phyloP scores from a whole-genome alignment of 2,113 vertebrate genomes.

The Lasiurus cinereus region DNA sequence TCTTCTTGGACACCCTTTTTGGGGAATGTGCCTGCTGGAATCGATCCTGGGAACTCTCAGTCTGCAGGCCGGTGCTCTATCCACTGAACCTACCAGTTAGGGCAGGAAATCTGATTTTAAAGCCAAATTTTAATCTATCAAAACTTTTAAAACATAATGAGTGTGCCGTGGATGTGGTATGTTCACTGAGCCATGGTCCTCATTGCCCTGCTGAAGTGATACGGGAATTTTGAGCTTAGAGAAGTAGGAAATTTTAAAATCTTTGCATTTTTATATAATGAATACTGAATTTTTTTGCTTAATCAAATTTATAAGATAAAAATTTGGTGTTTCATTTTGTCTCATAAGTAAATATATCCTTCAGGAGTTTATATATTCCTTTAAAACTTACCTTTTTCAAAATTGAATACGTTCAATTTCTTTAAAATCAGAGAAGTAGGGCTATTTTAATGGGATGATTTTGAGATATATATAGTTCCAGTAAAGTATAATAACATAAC shows the following conservation, averaged over 20 bases:
- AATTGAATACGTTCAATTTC: not conserved
- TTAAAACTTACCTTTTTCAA: not conserved
- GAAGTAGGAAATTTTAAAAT: conserved; percentile 25
- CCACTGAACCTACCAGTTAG: too few species aligned
- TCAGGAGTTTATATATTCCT: not conserved
- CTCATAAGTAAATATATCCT: not conserved
- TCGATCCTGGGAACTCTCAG: too few species aligned
- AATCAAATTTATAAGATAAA: conserved; percentile 55
- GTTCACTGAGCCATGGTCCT: conserved; percentile 5
- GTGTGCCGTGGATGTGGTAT: not conserved
- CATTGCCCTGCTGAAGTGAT: conserved; percentile 26
- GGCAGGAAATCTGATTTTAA: not conserved
- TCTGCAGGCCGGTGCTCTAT: too few species aligned
- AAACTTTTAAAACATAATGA: conserved; percentile 57
- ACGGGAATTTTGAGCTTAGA: conserved; percentile 36
- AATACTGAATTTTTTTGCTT: conserved; percentile 45
- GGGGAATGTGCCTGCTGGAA: too few species aligned
- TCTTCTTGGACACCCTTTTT: too few species aligned
- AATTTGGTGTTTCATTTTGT: conserved; percentile 42
- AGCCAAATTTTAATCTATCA: conserved; percentile 41
- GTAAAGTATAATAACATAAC: conserved; percentile 25
- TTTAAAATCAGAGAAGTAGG: conserved; percentile 44
- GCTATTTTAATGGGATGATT: conserved; percentile 36
- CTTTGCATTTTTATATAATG: conserved; percentile 47
- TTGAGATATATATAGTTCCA: not conserved